Evolutionary conservation across 2,797 vertebrate genomes (phyloP), one percentile per base, ranked within the genome.

Genomic region (Hoplostethus mediterraneus): DNA sequence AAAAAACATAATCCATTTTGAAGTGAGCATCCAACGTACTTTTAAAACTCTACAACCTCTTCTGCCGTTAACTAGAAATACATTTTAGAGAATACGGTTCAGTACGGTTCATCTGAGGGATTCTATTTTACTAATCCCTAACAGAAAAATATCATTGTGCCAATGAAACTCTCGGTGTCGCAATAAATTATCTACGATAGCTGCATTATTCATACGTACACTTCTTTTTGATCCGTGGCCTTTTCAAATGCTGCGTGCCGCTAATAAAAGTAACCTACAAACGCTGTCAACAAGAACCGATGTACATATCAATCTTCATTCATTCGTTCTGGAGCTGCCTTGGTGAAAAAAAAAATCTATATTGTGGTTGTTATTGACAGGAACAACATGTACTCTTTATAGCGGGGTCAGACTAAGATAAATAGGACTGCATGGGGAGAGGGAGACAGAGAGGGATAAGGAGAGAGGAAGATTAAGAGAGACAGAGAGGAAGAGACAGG

Each of bases 231-330:
- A 73, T 47, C 49, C 33, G 59, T 73, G 77, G 85, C 76, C 75
- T 83, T 54, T 60, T 52, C 28, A 17, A 65, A 63, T 28, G 47
- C 12, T 44, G 56, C 40, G 53, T 2, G 1, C 33, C 25, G 53
- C 79, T 64, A 56, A 69, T 77, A 78, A 87, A 90, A 88, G 82
- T 79, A 73, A 82, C 73, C 84, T 76, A 67, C 71, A 79, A 79
- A 83, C 75, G 75, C 69, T 82, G 87, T 82, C 88, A 80, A 66
- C 65, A 66, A 52, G 45, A 48, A 67, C 69, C 69, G 54, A 80
- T 69, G 68, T 14, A 48, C 68, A 53, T 86, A 92, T 92, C 91
- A 88, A 92, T 92, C 92, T 90, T 89, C 61, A 64, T 80, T 21
- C 44, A 44, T 77, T 74, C 76, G 48, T 79, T 60, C 58, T 57